phyloP scores from a whole-genome alignment of 2,113 vertebrate genomes.

The Xiphophorus maculatus region DNA sequence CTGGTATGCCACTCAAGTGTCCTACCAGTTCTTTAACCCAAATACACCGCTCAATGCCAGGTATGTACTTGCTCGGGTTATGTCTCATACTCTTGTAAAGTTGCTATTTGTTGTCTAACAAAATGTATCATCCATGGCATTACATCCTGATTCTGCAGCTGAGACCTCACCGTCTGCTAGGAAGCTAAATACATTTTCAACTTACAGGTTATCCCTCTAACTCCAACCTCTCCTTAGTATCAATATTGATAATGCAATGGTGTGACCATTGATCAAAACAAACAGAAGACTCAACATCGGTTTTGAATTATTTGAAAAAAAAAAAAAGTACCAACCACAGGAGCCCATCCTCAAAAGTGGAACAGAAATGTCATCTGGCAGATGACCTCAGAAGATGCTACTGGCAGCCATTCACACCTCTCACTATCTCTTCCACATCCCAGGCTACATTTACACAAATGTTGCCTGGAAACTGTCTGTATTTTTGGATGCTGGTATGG shows the following conservation, averaged over 20 bases:
- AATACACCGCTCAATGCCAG: slow-evolving; percentile 91
- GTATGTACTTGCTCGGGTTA: slow-evolving; percentile 68
- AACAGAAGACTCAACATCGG: no score
- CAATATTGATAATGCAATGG: background rate
- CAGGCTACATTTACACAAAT: no score
- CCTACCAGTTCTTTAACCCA: slow-evolving; percentile 93
- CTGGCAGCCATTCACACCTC: no score
- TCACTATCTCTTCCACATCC: no score
- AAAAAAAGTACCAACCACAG: no score
- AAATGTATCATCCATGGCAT: background rate
- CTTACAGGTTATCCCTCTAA: background rate
- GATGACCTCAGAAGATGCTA: no score
- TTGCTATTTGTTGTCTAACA: background rate
- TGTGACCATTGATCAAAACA: background rate
- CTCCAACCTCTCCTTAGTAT: background rate
- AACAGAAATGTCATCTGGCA: no score
- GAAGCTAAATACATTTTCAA: no score
- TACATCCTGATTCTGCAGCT: background rate
- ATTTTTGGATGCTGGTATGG: no score
- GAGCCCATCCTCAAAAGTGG: no score
- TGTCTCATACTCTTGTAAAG: background rate
- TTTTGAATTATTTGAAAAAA: no score
- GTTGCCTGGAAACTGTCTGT: no score
- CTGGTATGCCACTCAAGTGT: slow-evolving; percentile 93
- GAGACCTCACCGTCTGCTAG: background rate